Evolutionary conservation across 2,113 vertebrate species (phyloP).

Genomic region (Triplophysa dalaica): DNA sequence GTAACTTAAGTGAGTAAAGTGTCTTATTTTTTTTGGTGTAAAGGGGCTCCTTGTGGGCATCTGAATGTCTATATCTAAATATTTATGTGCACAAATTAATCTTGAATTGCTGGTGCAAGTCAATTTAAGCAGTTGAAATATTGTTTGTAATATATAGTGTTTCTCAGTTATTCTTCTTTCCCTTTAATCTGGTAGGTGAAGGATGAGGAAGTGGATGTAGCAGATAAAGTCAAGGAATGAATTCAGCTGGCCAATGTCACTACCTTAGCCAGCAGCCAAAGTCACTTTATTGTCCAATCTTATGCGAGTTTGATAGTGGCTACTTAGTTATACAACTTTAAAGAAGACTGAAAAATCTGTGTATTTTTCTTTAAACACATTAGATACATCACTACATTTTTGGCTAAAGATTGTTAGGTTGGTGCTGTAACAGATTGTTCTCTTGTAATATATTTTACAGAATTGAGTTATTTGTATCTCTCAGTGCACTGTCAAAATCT

Average conservation of each 20-base stretch:
- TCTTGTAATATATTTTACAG: not conserved
- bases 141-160: not conserved
- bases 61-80: no score
- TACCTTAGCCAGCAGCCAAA: not conserved
- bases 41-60: no score
- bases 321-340: not conserved
- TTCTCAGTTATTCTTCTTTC: not conserved
- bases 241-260: constrained; percentile 23
- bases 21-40: no score
- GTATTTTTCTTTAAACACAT: not conserved
- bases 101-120: no score
- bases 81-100: no score
- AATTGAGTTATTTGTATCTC: not conserved
- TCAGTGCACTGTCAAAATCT: not conserved
- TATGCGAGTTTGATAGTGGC: not conserved
- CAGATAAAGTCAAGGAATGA: constrained; percentile 58
- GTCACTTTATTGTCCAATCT: not conserved
- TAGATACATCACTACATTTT: not conserved
- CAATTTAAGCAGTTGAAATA: no score
- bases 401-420: not conserved
- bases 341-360: not conserved
- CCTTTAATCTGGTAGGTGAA: constrained; percentile 65
- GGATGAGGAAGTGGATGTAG: constrained; percentile 65
- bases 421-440: not conserved
- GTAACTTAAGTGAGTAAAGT: no score